Percentiles rank a stretch among this genome's conserved stretches.
phyloP scores from a whole-genome alignment of 2,888 invertebrate species.

The Lepidocyrtinus sp. region DNA sequence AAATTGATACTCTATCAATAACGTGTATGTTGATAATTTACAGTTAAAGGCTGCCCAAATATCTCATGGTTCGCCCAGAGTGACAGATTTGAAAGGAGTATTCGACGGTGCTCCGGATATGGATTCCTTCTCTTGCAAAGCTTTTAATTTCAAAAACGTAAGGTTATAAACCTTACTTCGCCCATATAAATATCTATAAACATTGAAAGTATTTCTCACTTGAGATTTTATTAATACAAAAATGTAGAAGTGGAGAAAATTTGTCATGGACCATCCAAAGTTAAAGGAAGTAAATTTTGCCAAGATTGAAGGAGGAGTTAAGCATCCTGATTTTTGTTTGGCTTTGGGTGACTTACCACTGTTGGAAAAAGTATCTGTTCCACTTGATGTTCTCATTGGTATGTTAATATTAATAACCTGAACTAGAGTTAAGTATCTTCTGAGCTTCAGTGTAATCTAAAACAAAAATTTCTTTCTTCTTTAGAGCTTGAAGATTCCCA shows the following conservation, averaged over 20 bases:
- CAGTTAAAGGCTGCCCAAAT: constrained; percentile 48
- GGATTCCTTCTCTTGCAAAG: constrained; percentile 56
- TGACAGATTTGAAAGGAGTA: constrained; percentile 53
- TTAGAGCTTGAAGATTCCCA: constrained; percentile 62
- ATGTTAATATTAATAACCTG: constrained; percentile 19
- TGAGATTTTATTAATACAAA: no score
- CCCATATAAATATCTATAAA: no score
- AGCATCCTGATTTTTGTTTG: constrained; percentile 61
- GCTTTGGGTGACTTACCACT: constrained; percentile 51
- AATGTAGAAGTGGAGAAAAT: constrained; percentile 65
- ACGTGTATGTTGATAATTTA: no score
- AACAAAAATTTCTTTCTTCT: constrained; percentile 14
- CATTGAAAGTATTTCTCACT: no score
- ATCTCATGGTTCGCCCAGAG: constrained; percentile 61
- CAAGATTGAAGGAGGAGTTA: constrained; percentile 52
- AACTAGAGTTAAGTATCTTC: background rate
- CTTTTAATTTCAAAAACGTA: constrained; percentile 66
- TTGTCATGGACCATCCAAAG: constrained; percentile 61
- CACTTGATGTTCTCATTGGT: constrained; percentile 62
- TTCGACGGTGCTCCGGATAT: constrained; percentile 59
- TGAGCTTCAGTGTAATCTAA: background rate
- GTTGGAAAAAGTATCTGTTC: constrained; percentile 60
- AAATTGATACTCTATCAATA: no score
- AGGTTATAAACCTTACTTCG: no score
- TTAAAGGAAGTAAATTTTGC: constrained; percentile 53